Conservation (phyloP, 92 coral and sea anemone genomes). For the Parazoanthus atlanticus region DNA sequence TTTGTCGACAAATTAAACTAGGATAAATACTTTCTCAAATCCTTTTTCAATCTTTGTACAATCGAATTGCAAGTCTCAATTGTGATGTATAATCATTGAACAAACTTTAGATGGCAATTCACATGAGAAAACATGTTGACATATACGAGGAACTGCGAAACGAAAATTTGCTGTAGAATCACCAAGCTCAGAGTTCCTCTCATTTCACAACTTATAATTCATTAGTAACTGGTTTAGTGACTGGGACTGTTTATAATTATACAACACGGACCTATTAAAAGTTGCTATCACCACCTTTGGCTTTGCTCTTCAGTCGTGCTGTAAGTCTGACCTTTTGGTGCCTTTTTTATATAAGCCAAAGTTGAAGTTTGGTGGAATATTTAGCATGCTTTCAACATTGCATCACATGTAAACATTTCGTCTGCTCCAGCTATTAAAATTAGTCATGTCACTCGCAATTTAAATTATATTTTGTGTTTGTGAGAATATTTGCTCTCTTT, state of each 20-base stretch:
- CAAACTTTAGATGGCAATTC: too few relatives aligned
- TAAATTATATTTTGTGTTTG: neutral
- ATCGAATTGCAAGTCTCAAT: too few relatives aligned
- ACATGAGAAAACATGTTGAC: too few relatives aligned
- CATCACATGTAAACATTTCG: neutral
- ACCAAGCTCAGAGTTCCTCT: neutral
- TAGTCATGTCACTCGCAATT: neutral
- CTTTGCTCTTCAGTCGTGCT: too few relatives aligned
- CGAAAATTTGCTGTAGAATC: neutral
- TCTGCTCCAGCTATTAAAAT: too few relatives aligned
- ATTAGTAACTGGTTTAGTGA: neutral
- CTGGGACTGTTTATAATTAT: too few relatives aligned
- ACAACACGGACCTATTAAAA: neutral
- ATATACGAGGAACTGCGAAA: too few relatives aligned
- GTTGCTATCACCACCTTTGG: neutral
- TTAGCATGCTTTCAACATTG: neutral
- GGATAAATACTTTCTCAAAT: too few relatives aligned
- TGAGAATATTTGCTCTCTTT: neutral
- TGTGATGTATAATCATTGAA: too few relatives aligned
- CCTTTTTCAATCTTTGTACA: too few relatives aligned
- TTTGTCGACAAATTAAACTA: too few relatives aligned
- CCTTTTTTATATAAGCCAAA: neutral
- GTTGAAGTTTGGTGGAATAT: neutral
- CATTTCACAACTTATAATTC: neutral
- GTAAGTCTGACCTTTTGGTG: neutral